Evolutionary conservation across 1,140 invertebrate genomes (phyloP), one percentile per base, ranked within the genome.

Genomic region (Aphis gossypii): DNA sequence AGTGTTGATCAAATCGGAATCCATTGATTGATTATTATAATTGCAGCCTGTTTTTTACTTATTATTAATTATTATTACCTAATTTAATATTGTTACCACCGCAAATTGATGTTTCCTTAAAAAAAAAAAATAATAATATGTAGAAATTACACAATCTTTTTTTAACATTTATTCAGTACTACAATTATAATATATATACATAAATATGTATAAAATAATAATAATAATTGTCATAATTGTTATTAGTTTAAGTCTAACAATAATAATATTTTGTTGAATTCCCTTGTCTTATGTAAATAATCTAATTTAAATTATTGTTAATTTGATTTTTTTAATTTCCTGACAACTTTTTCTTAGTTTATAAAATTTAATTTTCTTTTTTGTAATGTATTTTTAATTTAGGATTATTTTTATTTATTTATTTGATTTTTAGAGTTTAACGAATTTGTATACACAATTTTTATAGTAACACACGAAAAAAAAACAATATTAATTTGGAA

Each of bases 1-100:
- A 54, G 82, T 93, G 46, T 93, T 93, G 92, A 93, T 93, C 48
- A 93, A 93, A 93, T 93, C 92, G 76, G 92, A 93, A 93, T 93
- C 92, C 82, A 84, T 93, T 82, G 92, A 93, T 82, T 93, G 92
- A 84, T 86, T 90, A 60, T 60, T 68, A 90, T 90, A 60, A 68
- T 46, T 90, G 25, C 44, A 41, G 14, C 89, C 30, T n/a, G 89
- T 35, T 68, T 38, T 68, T 68, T 90, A 89, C 48, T 92, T 84
- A 92, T 93, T 84, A 92, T 51, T 54, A 46, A 82, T 92, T 51
- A 84, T 86, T 51, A 48, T 84, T 93, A 51, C 54, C 41, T 54
- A 86, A 38, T 93, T 54, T 30, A 51, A 84, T 83, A 92, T 83
- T 84, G 91, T 82, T 93, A 93, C 92, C 92, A 93, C 92, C 92